Evolutionary conservation across 2,888 invertebrate species (phyloP).

Genomic region (Spialia ferax): DNA sequence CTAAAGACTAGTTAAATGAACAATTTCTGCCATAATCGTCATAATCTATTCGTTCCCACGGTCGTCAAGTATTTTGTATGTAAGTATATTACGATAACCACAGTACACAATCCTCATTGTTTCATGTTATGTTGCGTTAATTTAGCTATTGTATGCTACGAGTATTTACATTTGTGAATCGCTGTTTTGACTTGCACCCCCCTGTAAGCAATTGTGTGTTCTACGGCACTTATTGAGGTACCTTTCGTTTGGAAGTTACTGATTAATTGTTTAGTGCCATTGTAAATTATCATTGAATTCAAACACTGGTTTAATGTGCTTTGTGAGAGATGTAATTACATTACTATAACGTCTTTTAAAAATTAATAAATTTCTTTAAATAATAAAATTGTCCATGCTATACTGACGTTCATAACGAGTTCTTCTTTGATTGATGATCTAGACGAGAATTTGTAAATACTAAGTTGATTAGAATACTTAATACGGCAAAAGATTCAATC

Average conservation of each 20-base stretch:
- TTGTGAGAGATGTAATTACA: neutral
- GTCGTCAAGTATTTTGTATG: slow-evolving; percentile 74
- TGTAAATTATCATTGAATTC: slow-evolving; percentile 20
- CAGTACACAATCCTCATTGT: slow-evolving; percentile 83
- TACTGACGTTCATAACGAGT: slow-evolving; percentile 57
- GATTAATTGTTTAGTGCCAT: neutral
- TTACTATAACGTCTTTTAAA: neutral
- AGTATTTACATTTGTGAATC: slow-evolving; percentile 78
- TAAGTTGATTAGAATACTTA: slow-evolving; percentile 77
- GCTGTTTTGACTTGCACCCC: slow-evolving; percentile 61
- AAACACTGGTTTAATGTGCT: neutral
- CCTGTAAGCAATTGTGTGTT: slow-evolving; percentile 47
- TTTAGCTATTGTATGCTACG: slow-evolving; percentile 80
- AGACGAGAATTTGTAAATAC: slow-evolving; percentile 59
- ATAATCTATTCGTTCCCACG: slow-evolving; percentile 74
- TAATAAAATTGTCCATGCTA: too few species aligned
- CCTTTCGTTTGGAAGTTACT: slow-evolving; percentile 18
- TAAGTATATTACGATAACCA: slow-evolving; percentile 75
- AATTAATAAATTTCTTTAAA: too few species aligned
- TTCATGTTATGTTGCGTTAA: slow-evolving; percentile 65
- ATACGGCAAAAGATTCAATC: slow-evolving; percentile 63
- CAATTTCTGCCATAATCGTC: slow-evolving; percentile 73
- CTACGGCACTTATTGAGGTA: slow-evolving; percentile 7
- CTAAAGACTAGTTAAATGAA: slow-evolving; percentile 60
- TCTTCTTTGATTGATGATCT: slow-evolving; percentile 76